phyloP scores from a whole-genome alignment of 2,888 invertebrate genomes.

The Nowickia ferox region DNA sequence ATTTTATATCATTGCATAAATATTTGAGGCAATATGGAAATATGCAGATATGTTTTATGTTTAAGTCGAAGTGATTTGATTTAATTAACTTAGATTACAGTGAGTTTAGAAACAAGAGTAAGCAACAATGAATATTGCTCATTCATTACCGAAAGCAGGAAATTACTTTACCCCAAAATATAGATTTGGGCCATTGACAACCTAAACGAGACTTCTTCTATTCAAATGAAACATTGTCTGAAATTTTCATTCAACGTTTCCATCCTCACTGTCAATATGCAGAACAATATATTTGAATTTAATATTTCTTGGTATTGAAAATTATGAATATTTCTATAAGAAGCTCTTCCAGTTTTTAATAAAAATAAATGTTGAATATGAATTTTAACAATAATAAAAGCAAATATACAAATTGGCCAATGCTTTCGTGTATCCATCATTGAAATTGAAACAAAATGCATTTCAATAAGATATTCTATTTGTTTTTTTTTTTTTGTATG shows the following conservation, averaged over 20 bases:
- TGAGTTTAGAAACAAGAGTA: not conserved
- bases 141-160: too few relatives aligned
- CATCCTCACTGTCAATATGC: not conserved
- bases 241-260: not conserved
- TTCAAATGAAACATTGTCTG: too few relatives aligned
- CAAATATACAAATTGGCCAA: constrained; percentile 39
- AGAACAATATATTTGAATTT: not conserved
- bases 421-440: constrained; percentile 50
- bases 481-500: not conserved
- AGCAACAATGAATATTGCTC: too few relatives aligned
- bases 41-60: not conserved
- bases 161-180: too few relatives aligned
- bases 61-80: not conserved
- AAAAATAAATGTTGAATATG: constrained; percentile 19
- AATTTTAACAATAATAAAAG: constrained; percentile 31
- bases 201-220: too few relatives aligned
- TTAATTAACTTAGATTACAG: constrained; percentile 14
- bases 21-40: not conserved
- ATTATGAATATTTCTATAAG: constrained; percentile 8
- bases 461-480: constrained; percentile 10
- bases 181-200: too few relatives aligned
- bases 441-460: constrained; percentile 21
- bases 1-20: not conserved
- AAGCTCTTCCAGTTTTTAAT: not conserved
- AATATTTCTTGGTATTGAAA: not conserved